Conservation (phyloP, 2,797 vertebrate species). For the Sarcoramphus papa region DNA sequence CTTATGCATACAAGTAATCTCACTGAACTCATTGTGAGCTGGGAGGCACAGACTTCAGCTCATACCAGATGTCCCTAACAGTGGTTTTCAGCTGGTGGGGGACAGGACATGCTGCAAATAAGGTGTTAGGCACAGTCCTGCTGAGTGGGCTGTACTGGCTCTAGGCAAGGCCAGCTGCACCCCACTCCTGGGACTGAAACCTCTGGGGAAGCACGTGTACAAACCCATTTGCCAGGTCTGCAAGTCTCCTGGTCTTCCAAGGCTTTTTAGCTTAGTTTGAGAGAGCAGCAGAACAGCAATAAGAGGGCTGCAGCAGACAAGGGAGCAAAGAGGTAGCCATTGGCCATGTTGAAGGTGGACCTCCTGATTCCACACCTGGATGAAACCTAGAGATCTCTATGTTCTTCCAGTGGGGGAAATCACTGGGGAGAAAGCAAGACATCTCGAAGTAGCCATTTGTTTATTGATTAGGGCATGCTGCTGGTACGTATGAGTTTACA, state of each 20-base stretch:
- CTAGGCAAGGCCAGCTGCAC: background rate
- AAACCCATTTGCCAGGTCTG: background rate
- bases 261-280: background rate
- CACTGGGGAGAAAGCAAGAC: background rate
- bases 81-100: background rate
- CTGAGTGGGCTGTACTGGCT: background rate
- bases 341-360: background rate
- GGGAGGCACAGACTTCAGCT: background rate
- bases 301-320: background rate
- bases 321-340: background rate
- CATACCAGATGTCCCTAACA: background rate
- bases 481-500: background rate
- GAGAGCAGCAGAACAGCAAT: background rate
- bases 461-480: background rate
- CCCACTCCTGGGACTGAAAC: background rate
- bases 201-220: background rate
- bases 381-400: background rate
- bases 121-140: background rate
- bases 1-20: background rate
- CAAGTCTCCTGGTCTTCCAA: background rate
- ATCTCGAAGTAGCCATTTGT: background rate
- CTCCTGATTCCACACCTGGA: background rate
- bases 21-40: background rate
- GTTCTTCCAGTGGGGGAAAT: background rate
- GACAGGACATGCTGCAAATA: background rate